phyloP scores from a whole-genome alignment of 2,888 invertebrate genomes.

The Didymodactylos carnosus region DNA sequence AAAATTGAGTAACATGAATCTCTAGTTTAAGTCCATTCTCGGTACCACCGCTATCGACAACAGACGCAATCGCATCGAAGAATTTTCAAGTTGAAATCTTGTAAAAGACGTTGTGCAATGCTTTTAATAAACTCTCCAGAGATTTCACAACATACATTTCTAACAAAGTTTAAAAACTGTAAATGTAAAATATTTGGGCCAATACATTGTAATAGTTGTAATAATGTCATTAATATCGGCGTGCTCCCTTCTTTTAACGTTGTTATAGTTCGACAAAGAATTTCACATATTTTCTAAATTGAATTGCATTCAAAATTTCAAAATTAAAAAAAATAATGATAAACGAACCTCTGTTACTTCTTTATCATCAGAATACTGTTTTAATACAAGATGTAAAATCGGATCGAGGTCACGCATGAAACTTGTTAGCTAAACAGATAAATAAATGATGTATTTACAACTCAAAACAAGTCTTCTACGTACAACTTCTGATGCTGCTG shows the following conservation, averaged over 20 bases:
- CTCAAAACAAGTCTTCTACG: too few relatives aligned
- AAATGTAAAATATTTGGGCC: neutral
- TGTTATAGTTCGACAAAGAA: neutral
- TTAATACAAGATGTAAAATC: neutral
- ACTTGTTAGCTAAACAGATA: neutral
- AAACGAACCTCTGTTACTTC: neutral
- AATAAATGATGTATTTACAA: too few relatives aligned
- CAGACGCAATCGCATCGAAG: too few relatives aligned
- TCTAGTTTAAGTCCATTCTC: too few relatives aligned
- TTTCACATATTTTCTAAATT: constrained; percentile 1
- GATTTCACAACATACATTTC: constrained; percentile 1
- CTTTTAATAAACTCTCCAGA: too few relatives aligned
- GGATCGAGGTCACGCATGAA: neutral
- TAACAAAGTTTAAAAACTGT: neutral
- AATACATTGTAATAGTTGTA: neutral
- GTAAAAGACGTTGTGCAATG: too few relatives aligned
- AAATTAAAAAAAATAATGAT: neutral
- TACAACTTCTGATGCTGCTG: neutral
- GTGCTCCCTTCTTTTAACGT: neutral
- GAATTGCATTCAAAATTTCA: neutral
- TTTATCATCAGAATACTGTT: neutral
- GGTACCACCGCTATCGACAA: too few relatives aligned
- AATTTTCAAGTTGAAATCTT: too few relatives aligned
- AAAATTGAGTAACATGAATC: too few relatives aligned
- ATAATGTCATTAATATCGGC: neutral